Evolutionary conservation across 2,797 vertebrate species (phyloP), one percentile per base, ranked within the genome.

Genomic region (Tangara arthus): DNA sequence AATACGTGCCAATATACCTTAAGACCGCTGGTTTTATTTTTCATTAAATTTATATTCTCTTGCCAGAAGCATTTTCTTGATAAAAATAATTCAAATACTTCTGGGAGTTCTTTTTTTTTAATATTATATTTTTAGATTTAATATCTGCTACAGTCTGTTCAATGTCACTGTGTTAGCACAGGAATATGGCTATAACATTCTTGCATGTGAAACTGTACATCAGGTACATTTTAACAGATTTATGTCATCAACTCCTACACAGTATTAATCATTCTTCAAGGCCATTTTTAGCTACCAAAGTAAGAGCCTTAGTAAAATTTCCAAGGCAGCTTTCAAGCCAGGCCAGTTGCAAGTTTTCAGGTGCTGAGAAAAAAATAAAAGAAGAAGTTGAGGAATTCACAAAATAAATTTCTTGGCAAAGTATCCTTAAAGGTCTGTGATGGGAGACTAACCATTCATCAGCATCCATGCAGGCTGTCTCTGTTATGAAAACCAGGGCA

Each of bases 281-380:
- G 90, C 96, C 89, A 93, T 94, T 97, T 97, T 94, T 93, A 97
- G 95, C 96, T 97, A 98, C 98, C 97, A 96, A 96, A 98, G 91
- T 96, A 97, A 96, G 87, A 95, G 92, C 91, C 95, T 96, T 96
- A 83, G 77, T 94, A 97, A 97, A 97, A 95, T 94, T 76, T 96
- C 96, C 95, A 97, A 97, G 95, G 93, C 73, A 95, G 93, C 88
- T 93, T 93, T 97, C 70, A 96, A 97, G 69, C 53, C 70, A 95
- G 65, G 55, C 87, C 94, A 90, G 82, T 64, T 94, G 87, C 86
- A 97, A 95, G 78, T 89, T 97, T 96, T 97, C 96, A 98, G 97
- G 94, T 96, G 95, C 90, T 95, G 61, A 73, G 90, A 94, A n/a
- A 35, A n/a, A 65, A 42, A 35, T 11, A 39, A 66, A 49, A 81